Conservation (phyloP, 2,113 vertebrate genomes). For the Petromus typicus region DNA sequence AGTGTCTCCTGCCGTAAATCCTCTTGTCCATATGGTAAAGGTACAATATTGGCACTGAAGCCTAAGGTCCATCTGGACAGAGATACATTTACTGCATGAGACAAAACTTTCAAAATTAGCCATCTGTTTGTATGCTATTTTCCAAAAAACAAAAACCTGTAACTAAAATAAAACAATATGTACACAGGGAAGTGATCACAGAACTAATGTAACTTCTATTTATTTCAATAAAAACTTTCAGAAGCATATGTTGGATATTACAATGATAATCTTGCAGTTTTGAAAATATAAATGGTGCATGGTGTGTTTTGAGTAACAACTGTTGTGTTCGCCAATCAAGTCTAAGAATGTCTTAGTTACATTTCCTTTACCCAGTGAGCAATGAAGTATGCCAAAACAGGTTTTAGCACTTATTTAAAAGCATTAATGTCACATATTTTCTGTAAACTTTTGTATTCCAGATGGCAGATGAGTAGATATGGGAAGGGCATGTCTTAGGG, state of each 20-base stretch:
- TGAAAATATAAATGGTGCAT: not conserved
- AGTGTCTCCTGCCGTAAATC: slow-evolving; percentile 80
- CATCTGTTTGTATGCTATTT: slow-evolving; percentile 81
- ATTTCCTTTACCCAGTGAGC: not conserved
- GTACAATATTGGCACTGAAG: slow-evolving; percentile 81
- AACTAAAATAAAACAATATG: slow-evolving; percentile 68
- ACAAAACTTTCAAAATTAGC: slow-evolving; percentile 82
- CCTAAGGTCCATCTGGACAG: slow-evolving; percentile 85
- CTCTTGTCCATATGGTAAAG: slow-evolving; percentile 83
- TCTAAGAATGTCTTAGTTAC: not conserved
- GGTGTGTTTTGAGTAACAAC: not conserved
- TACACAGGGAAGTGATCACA: slow-evolving; percentile 26
- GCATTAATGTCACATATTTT: not conserved
- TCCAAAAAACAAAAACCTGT: slow-evolving; percentile 59
- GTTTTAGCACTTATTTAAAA: not conserved
- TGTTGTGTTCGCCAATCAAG: not conserved
- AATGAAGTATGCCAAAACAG: not conserved
- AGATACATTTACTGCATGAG: slow-evolving; percentile 76
- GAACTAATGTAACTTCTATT: not conserved
- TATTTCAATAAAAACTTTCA: not conserved
- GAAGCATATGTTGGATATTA: slow-evolving; percentile 43
- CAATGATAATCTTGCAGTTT: not conserved
- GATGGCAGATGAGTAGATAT: not conserved
- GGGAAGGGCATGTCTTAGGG: not conserved
- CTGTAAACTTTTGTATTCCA: not conserved